Percentiles rank a stretch among this genome's conserved stretches.
phyloP scores from a whole-genome alignment of 2,797 vertebrate genomes.

The Distichodus sexfasciatus region DNA sequence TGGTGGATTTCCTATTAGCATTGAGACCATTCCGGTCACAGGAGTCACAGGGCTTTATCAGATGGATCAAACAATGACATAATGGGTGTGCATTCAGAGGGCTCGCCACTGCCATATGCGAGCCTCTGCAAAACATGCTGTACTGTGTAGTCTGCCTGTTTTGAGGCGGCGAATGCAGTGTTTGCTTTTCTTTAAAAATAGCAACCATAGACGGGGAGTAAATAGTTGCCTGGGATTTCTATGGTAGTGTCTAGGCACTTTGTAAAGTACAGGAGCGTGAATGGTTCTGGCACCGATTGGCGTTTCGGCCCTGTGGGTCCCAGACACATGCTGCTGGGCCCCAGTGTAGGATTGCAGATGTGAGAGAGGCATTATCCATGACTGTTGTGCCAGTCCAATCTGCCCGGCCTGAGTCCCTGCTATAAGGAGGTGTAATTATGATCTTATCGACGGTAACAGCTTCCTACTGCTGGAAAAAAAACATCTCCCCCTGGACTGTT shows the following conservation, averaged over 20 bases:
- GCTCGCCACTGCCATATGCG: not conserved
- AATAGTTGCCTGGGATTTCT: not conserved
- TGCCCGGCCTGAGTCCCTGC: conserved; percentile 41
- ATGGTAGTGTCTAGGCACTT: not conserved
- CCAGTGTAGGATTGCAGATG: conserved; percentile 46
- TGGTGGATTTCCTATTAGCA: conserved; percentile 21
- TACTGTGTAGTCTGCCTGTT: not conserved
- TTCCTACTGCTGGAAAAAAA: conserved; percentile 53
- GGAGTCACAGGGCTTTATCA: conserved; percentile 38
- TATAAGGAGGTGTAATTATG: conserved; percentile 59
- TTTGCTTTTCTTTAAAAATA: not conserved
- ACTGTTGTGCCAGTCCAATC: conserved; percentile 42
- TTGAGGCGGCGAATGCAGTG: not conserved
- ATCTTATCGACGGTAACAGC: conserved; percentile 57
- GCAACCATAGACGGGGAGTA: too few species aligned
- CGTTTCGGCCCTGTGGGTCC: not conserved
- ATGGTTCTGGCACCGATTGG: not conserved
- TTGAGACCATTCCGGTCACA: conserved; percentile 24
- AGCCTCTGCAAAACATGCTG: not conserved
- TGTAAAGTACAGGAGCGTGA: not conserved
- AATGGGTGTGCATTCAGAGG: conserved; percentile 9
- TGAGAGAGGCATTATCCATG: conserved; percentile 37
- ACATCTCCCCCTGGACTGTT: conserved; percentile 41
- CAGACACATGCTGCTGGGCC: conserved; percentile 18
- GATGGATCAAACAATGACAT: conserved; percentile 39